phyloP scores from a whole-genome alignment of 2,113 vertebrate species.

The Scytalopus superciliaris region DNA sequence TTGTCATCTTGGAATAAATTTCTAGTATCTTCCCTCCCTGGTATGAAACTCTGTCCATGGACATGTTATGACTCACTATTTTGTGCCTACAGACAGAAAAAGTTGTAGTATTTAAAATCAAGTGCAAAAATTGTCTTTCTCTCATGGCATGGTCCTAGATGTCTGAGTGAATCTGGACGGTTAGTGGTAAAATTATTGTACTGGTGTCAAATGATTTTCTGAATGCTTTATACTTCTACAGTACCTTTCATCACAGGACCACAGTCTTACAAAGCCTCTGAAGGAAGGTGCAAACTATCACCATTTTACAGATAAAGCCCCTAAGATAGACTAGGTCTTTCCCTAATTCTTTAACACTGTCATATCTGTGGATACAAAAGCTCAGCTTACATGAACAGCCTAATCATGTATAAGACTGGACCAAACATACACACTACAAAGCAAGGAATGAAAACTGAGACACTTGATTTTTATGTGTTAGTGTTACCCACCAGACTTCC shows the following conservation, averaged over 20 bases:
- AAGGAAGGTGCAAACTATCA: neutral
- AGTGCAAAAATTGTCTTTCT: neutral
- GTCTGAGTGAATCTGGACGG: neutral
- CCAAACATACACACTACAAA: neutral
- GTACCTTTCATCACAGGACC: neutral
- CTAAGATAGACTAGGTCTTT: neutral
- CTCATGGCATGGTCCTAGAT: neutral
- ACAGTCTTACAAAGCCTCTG: neutral
- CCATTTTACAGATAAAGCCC: neutral
- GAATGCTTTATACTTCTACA: neutral
- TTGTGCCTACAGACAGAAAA: neutral
- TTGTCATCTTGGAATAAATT: neutral
- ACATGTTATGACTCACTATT: neutral
- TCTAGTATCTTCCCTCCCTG: neutral
- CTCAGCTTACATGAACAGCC: neutral
- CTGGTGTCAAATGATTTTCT: neutral
- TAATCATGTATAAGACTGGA: neutral
- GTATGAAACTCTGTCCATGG: neutral
- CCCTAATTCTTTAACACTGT: neutral
- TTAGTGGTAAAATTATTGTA: neutral
- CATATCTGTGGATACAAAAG: neutral
- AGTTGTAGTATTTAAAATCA: neutral
- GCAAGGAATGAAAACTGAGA: neutral
- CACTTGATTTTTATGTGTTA: neutral
- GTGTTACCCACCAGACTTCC: neutral